Conservation (phyloP, 2,113 vertebrate species). For the Fulica atra region DNA sequence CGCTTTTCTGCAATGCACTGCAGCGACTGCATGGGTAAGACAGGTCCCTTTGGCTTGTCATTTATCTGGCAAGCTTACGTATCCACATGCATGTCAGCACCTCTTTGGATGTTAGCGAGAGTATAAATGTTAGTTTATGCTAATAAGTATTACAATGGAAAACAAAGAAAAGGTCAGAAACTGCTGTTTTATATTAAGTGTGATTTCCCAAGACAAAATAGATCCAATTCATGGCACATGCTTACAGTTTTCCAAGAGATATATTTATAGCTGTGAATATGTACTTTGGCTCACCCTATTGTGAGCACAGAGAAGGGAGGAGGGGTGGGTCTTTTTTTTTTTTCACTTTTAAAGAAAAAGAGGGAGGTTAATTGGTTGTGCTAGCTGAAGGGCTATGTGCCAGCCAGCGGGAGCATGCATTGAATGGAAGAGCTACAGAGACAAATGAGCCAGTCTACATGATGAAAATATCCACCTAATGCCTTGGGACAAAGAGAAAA, state of each 20-base stretch:
- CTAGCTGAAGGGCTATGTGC: constrained; percentile 35
- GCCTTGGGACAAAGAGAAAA: not conserved
- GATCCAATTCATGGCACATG: not conserved
- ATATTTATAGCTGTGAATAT: constrained; percentile 60
- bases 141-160: constrained; percentile 43
- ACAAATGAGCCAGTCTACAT: constrained; percentile 45
- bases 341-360: constrained; percentile 46
- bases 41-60: not conserved
- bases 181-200: constrained; percentile 36
- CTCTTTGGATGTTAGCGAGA: not conserved
- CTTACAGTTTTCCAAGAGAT: constrained; percentile 17
- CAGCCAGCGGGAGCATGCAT: not conserved
- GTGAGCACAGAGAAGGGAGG: not conserved
- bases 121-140: constrained; percentile 56
- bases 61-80: not conserved
- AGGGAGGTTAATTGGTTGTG: constrained; percentile 68
- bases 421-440: constrained; percentile 45
- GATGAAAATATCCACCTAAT: constrained; percentile 33
- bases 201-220: constrained; percentile 44
- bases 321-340: not conserved
- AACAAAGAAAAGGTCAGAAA: constrained; percentile 57
- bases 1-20: not conserved
- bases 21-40: not conserved
- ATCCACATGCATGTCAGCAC: not conserved
- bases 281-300: constrained; percentile 58